phyloP scores from a whole-genome alignment of 2,113 vertebrate genomes.

The Larimichthys crocea region DNA sequence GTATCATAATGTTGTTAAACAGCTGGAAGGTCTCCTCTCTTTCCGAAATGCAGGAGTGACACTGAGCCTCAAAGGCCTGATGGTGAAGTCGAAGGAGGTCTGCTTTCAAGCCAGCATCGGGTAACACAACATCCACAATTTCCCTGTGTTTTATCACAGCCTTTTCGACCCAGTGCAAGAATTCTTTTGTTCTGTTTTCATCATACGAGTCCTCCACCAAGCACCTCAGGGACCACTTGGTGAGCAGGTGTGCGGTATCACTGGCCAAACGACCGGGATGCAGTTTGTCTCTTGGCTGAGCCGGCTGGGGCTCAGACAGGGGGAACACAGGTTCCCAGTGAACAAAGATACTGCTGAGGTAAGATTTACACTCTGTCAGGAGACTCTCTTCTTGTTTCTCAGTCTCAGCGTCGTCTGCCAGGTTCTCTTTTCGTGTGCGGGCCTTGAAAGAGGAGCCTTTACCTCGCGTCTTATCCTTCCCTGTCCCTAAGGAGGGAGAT shows the following conservation, averaged over 20 bases:
- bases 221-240: constrained; percentile 85
- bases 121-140: constrained; percentile 69
- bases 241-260: constrained; percentile 66
- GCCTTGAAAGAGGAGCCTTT: constrained; percentile 51
- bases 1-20: constrained; percentile 86
- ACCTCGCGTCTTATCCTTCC: constrained; percentile 81
- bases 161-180: constrained; percentile 85
- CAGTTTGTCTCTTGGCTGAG: constrained; percentile 27
- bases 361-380: constrained; percentile 79
- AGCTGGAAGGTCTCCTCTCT: constrained; percentile 64
- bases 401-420: constrained; percentile 57
- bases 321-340: constrained; percentile 84
- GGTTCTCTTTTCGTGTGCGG: constrained; percentile 31
- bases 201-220: constrained; percentile 66
- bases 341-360: constrained; percentile 83
- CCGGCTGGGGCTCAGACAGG: constrained; percentile 10
- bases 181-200: constrained; percentile 27
- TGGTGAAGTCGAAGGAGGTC: constrained; percentile 86
- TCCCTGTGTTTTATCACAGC: constrained; percentile 61
- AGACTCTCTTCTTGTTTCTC: constrained; percentile 43
- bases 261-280: constrained; percentile 27
- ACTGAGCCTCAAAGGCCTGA: constrained; percentile 60
- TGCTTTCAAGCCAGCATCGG: constrained; percentile 70
- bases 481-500: constrained; percentile 78
- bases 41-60: constrained; percentile 9